These are phyloP conservation scores for Cataglyphis albicans DNA, from an alignment of 2,888 invertebrate species.

Conservation along the genomic window DNA sequence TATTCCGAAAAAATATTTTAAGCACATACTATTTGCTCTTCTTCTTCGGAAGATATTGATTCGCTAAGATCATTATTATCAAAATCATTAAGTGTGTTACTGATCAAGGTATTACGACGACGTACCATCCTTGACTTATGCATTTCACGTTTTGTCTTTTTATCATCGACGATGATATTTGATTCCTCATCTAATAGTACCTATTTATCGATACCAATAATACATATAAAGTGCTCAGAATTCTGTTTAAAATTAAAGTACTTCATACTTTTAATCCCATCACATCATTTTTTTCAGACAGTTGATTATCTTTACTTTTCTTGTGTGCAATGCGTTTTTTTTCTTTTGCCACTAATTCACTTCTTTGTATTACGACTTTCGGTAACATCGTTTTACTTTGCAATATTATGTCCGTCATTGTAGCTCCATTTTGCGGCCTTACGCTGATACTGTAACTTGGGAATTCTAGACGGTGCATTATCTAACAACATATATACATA, in stretches of 20 bases:
- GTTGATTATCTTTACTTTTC: background rate
- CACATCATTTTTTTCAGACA: background rate
- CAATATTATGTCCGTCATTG: conserved; percentile 62
- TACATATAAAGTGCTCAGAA: background rate
- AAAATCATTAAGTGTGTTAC: background rate
- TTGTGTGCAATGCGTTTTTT: conserved; percentile 68
- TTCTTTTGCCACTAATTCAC: conserved; percentile 56
- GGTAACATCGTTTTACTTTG: conserved; percentile 67
- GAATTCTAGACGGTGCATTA: conserved; percentile 63
- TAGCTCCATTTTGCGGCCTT: conserved; percentile 61
- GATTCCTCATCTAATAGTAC: conserved; percentile 79
- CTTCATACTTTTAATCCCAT: conserved; percentile 40
- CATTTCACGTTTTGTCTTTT: conserved; percentile 70
- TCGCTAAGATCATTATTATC: conserved; percentile 64
- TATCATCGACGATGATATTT: conserved; percentile 75
- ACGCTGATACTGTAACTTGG: conserved; percentile 56
- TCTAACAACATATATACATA: conserved; percentile 39
- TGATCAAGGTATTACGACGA: conserved; percentile 62
- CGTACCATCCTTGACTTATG: conserved; percentile 68
- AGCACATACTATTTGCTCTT: conserved; percentile 16
- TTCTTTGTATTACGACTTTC: conserved; percentile 56
- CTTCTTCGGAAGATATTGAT: conserved; percentile 75
- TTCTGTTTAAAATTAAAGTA: background rate
- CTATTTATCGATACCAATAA: conserved; percentile 56
- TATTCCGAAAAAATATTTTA: background rate